Conservation (phyloP, 2,113 vertebrate genomes). For the Zosterops japonicus region DNA sequence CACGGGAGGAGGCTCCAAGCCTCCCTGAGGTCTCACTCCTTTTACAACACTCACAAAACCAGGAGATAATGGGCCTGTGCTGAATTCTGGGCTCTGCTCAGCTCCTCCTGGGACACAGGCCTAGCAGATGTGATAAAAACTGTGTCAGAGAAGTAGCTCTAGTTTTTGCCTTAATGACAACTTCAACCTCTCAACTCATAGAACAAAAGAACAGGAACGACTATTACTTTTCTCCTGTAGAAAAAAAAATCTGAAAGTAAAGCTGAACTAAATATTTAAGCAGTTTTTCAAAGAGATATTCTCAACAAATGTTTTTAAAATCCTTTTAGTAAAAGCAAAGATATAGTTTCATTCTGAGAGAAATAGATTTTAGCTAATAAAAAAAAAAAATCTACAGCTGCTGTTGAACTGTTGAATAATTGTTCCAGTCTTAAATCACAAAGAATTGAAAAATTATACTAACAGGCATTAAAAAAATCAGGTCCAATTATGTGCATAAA, state of each 20-base stretch:
- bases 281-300: conserved; percentile 57
- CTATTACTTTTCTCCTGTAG: conserved; percentile 46
- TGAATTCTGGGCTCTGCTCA: conserved; percentile 73
- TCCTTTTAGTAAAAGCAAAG: neutral
- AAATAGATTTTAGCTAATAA: neutral
- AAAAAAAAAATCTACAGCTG: neutral
- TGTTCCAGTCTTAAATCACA: conserved; percentile 13
- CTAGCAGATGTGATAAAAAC: conserved; percentile 82
- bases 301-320: neutral
- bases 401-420: neutral
- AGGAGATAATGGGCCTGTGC: conserved; percentile 79
- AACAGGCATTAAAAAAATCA: neutral
- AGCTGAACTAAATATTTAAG: conserved; percentile 63
- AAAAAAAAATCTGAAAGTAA: conserved; percentile 46
- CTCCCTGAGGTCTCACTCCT: conserved; percentile 79
- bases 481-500: neutral
- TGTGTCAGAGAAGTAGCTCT: conserved; percentile 77
- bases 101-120: conserved; percentile 78
- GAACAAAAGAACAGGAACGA: conserved; percentile 72
- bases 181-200: conserved; percentile 78
- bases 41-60: conserved; percentile 69
- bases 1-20: conserved; percentile 76
- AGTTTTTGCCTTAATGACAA: conserved; percentile 81
- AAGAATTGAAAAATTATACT: neutral
- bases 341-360: neutral